Percentiles rank a stretch among this genome's conserved stretches.
phyloP scores from a whole-genome alignment of 1,140 invertebrate species.

The Eufriesea mexicana region DNA sequence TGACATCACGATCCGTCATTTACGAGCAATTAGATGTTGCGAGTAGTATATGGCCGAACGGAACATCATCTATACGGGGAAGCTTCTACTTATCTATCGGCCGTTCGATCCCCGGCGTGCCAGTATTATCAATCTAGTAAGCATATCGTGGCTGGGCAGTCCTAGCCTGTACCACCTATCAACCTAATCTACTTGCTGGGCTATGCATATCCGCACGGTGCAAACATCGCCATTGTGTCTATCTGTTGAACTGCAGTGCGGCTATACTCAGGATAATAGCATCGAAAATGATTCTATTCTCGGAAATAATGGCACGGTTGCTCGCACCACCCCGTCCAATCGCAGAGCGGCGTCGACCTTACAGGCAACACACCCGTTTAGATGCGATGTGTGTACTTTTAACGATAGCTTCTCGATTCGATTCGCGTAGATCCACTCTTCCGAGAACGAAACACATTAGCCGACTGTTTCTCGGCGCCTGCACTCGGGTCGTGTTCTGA shows the following conservation, averaged over 20 bases:
- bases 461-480: background rate
- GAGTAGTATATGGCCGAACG: constrained; percentile 35
- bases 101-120: constrained; percentile 54
- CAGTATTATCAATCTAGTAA: constrained; percentile 73
- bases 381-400: background rate
- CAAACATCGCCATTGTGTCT: constrained; percentile 74
- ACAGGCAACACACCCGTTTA: background rate
- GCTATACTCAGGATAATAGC: constrained; percentile 67
- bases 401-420: background rate
- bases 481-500: background rate
- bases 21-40: constrained; percentile 68
- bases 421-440: background rate
- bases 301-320: constrained; percentile 66
- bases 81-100: constrained; percentile 68
- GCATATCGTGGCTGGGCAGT: constrained; percentile 72
- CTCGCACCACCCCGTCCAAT: background rate
- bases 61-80: constrained; percentile 50
- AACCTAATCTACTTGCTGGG: constrained; percentile 70
- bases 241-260: constrained; percentile 69
- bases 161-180: constrained; percentile 64
- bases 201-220: constrained; percentile 59
- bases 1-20: constrained; percentile 67
- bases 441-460: background rate
- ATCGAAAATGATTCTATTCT: constrained; percentile 75
- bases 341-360: background rate